These are phyloP conservation scores for Halictus rubicundus DNA, from an alignment of 1,140 invertebrate species.

Conservation along the genomic window DNA sequence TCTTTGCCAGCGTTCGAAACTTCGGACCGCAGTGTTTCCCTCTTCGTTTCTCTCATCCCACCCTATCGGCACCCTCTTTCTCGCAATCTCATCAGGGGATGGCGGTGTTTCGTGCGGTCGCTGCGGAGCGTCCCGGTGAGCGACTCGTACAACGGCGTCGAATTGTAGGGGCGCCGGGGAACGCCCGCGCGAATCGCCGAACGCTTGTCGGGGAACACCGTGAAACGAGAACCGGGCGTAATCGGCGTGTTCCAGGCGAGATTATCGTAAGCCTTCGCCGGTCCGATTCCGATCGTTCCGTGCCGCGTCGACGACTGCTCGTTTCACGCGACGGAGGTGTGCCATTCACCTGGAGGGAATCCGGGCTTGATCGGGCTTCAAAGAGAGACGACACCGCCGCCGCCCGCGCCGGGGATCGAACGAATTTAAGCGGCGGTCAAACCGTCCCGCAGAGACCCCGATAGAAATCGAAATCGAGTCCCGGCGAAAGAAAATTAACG, in stretches of 20 bases:
- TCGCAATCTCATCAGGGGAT: constrained; percentile 18
- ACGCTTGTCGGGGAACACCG: neutral
- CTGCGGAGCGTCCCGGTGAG: neutral
- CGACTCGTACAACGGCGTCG: neutral
- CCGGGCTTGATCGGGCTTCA: constrained; percentile 45
- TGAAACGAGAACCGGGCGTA: constrained; percentile 30
- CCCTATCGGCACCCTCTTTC: neutral
- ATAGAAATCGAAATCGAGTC: constrained; percentile 38
- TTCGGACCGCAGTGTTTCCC: too few species aligned
- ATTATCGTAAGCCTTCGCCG: constrained; percentile 49
- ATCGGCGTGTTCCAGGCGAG: constrained; percentile 39
- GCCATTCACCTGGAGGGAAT: constrained; percentile 42
- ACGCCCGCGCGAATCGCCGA: neutral
- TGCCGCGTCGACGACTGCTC: constrained; percentile 14
- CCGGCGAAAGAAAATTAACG: constrained; percentile 38
- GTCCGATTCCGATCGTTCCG: neutral
- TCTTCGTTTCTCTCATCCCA: too few species aligned
- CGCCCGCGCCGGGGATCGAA: constrained; percentile 8
- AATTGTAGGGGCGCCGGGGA: neutral
- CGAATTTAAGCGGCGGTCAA: constrained; percentile 43
- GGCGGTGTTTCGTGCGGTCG: neutral
- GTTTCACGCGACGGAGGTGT: constrained; percentile 43
- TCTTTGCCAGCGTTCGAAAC: neutral
- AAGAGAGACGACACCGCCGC: constrained; percentile 9
- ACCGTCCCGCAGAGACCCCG: neutral